Conservation (phyloP, 2,888 invertebrate species). For the Melikaiella ostensackeni region DNA sequence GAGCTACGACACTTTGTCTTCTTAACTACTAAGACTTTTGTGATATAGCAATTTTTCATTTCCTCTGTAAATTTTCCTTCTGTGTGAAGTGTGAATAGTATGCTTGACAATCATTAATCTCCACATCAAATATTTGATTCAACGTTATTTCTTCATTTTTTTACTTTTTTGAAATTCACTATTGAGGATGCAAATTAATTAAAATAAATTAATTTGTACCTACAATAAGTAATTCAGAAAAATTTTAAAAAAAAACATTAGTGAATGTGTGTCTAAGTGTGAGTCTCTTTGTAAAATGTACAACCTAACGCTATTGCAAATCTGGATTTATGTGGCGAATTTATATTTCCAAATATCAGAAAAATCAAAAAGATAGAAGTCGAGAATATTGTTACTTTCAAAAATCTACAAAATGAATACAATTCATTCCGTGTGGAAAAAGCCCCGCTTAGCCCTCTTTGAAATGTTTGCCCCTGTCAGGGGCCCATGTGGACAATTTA, state of each 20-base stretch:
- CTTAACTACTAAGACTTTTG: neutral
- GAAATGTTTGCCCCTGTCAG: too few relatives aligned
- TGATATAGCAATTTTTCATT: constrained; percentile 15
- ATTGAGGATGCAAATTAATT: neutral
- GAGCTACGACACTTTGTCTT: constrained; percentile 33
- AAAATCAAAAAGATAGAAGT: neutral
- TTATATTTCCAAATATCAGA: neutral
- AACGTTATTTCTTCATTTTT: too few relatives aligned
- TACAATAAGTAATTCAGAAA: neutral
- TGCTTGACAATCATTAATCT: neutral
- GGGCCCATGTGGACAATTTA: too few relatives aligned
- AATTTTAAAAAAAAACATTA: neutral
- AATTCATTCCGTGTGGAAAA: too few relatives aligned
- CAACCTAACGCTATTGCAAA: constrained; percentile 3
- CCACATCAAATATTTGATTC: too few relatives aligned
- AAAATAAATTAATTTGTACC: neutral
- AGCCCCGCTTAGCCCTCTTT: too few relatives aligned
- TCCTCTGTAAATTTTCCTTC: constrained; percentile 27
- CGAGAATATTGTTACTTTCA: too few relatives aligned
- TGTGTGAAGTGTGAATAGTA: neutral
- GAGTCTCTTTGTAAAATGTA: neutral
- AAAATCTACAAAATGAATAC: too few relatives aligned
- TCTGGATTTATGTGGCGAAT: neutral
- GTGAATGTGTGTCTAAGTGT: neutral
- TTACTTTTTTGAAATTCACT: too few relatives aligned